Percentiles rank a stretch among this genome's conserved stretches.
Evolutionary conservation across 2,888 invertebrate genomes (phyloP).

Genomic region (Hedychridium roseum): DNA sequence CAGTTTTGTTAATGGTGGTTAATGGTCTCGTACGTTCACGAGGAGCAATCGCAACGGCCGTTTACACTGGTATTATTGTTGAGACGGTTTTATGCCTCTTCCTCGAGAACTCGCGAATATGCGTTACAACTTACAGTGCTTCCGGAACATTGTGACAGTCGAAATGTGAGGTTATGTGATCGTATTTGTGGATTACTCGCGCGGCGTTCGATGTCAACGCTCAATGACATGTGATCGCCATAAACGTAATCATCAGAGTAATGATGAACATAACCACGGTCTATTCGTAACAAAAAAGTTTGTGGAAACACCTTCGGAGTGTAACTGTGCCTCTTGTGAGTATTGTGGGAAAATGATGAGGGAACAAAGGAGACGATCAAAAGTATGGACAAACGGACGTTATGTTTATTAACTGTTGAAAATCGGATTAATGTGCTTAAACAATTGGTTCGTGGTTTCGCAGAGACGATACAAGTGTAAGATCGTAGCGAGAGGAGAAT

Average conservation of each 20-base stretch:
- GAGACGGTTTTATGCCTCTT: slow-evolving; percentile 13
- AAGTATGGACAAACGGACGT: no score
- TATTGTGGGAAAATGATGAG: no score
- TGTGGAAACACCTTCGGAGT: no score
- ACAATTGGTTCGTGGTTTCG: no score
- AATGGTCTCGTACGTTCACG: slow-evolving; percentile 41
- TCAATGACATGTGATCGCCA: slow-evolving; percentile 34
- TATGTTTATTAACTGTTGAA: no score
- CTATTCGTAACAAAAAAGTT: no score
- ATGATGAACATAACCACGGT: no score
- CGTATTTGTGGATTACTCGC: slow-evolving; percentile 26
- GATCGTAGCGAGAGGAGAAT: no score
- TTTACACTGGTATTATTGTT: slow-evolving; percentile 20
- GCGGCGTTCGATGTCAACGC: slow-evolving; percentile 34
- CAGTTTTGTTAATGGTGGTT: slow-evolving; percentile 44
- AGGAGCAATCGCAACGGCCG: slow-evolving; percentile 31
- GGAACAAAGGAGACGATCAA: no score
- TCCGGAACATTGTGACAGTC: slow-evolving; percentile 3
- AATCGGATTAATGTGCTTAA: no score
- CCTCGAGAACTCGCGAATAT: slow-evolving; percentile 9
- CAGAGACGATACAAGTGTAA: no score
- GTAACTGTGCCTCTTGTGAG: no score
- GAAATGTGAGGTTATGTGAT: slow-evolving; percentile 40
- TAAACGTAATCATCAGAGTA: slow-evolving; percentile 15
- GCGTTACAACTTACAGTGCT: slow-evolving; percentile 1